phyloP scores from a whole-genome alignment of 1,140 invertebrate species.

The Parasteatoda tepidariorum region DNA sequence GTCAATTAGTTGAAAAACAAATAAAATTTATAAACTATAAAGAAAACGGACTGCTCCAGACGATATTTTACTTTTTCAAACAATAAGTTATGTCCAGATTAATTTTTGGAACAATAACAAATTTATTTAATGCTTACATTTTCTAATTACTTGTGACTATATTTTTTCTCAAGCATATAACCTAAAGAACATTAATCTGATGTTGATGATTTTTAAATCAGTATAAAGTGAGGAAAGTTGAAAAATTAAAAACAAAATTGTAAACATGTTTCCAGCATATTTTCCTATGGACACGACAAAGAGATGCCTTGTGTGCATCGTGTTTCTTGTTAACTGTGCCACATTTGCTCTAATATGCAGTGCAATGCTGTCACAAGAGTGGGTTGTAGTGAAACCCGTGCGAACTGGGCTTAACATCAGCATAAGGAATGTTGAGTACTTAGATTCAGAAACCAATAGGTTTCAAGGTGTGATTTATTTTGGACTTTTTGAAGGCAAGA shows the following conservation, averaged over 20 bases:
- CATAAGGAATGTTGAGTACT: constrained; percentile 6
- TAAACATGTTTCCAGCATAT: constrained; percentile 46
- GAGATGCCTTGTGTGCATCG: constrained; percentile 37
- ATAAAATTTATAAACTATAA: background rate
- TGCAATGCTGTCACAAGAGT: constrained; percentile 44
- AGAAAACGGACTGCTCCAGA: background rate
- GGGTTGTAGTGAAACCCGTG: constrained; percentile 50
- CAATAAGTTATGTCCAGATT: background rate
- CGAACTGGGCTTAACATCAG: constrained; percentile 52
- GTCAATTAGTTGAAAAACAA: background rate
- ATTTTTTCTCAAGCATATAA: background rate
- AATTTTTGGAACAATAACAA: too few relatives aligned
- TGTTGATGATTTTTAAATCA: background rate
- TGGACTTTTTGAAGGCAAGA: constrained; percentile 85
- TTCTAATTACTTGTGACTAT: background rate
- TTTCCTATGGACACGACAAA: constrained; percentile 56
- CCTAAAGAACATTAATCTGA: background rate
- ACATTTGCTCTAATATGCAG: constrained; percentile 47
- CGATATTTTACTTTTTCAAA: background rate
- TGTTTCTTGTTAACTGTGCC: constrained; percentile 27
- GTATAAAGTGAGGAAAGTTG: background rate
- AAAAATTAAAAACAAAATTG: background rate
- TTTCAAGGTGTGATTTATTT: constrained; percentile 83
- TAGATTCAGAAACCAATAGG: constrained; percentile 64
- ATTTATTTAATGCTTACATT: background rate